Evolutionary conservation across 2,888 invertebrate species (phyloP).

Genomic region (Plagiodera versicolora): DNA sequence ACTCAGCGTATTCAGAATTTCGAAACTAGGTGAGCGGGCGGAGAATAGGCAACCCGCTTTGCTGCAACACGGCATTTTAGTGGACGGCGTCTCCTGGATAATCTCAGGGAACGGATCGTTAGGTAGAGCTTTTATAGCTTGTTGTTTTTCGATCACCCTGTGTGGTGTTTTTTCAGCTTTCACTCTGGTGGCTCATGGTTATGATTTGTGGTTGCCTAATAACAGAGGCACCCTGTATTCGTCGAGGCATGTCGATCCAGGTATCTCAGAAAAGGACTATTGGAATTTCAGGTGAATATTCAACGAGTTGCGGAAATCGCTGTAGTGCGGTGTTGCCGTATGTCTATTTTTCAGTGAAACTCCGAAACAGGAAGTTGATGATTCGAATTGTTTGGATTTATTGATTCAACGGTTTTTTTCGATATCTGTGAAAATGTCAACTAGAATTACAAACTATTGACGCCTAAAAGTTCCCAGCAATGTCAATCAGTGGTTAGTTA

Average conservation of each 20-base stretch:
- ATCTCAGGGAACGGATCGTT: constrained; percentile 34
- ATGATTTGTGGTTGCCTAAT: constrained; percentile 80
- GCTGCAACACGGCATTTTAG: constrained; percentile 36
- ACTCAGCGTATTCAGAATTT: constrained; percentile 56
- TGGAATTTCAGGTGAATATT: constrained; percentile 63
- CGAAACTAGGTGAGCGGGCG: constrained; percentile 14
- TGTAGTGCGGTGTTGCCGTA: too few relatives aligned
- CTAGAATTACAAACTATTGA: too few relatives aligned
- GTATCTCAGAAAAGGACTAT: constrained; percentile 60
- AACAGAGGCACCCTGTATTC: constrained; percentile 76
- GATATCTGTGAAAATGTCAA: too few relatives aligned
- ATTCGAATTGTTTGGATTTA: too few relatives aligned
- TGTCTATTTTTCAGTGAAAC: too few relatives aligned
- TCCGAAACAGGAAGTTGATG: too few relatives aligned
- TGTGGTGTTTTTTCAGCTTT: constrained; percentile 56
- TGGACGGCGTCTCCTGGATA: constrained; percentile 32
- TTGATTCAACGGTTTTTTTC: too few relatives aligned
- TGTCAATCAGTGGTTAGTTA: too few relatives aligned
- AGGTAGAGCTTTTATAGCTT: constrained; percentile 23
- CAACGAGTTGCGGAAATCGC: too few relatives aligned
- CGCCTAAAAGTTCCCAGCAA: too few relatives aligned
- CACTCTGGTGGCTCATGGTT: constrained; percentile 65
- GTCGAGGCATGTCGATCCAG: constrained; percentile 60
- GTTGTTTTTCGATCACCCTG: neutral
- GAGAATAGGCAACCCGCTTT: constrained; percentile 29